Conservation (phyloP, 1,140 invertebrate genomes). For the Zaprionus kolodkinae region DNA sequence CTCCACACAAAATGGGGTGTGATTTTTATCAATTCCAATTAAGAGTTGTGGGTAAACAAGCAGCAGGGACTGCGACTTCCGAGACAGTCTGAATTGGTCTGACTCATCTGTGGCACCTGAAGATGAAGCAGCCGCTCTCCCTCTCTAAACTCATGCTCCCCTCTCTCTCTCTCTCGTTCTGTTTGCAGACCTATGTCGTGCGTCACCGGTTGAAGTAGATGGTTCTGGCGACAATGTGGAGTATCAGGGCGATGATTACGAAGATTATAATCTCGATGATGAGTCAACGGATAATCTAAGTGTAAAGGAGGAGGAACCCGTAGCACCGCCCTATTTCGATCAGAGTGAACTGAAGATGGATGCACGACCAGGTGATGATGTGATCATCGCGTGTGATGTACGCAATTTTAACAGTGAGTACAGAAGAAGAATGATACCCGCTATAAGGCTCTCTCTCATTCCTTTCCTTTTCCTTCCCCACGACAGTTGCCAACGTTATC, state of each 20-base stretch:
- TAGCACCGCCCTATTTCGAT: constrained; percentile 66
- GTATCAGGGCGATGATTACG: constrained; percentile 62
- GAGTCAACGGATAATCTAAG: constrained; percentile 4
- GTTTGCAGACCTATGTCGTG: constrained; percentile 38
- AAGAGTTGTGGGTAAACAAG: constrained; percentile 41
- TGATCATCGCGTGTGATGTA: constrained; percentile 70
- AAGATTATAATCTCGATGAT: constrained; percentile 48
- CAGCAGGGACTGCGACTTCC: neutral
- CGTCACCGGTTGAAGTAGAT: constrained; percentile 29
- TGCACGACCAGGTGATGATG: constrained; percentile 61
- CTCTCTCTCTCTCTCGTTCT: neutral
- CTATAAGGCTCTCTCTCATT: neutral
- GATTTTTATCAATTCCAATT: constrained; percentile 73
- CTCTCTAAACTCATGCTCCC: neutral
- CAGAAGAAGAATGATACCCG: neutral
- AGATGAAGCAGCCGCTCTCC: neutral
- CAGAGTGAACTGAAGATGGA: constrained; percentile 41
- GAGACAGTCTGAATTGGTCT: neutral
- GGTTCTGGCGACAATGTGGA: neutral
- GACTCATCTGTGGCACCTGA: neutral
- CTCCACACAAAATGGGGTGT: constrained; percentile 20
- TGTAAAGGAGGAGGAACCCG: neutral
- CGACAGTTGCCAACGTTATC: constrained; percentile 66
- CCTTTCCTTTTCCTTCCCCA: too few relatives aligned
- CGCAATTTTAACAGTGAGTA: constrained; percentile 67